Conservation (phyloP, 92 coral and sea anemone species). For the Siderastrea radians region DNA sequence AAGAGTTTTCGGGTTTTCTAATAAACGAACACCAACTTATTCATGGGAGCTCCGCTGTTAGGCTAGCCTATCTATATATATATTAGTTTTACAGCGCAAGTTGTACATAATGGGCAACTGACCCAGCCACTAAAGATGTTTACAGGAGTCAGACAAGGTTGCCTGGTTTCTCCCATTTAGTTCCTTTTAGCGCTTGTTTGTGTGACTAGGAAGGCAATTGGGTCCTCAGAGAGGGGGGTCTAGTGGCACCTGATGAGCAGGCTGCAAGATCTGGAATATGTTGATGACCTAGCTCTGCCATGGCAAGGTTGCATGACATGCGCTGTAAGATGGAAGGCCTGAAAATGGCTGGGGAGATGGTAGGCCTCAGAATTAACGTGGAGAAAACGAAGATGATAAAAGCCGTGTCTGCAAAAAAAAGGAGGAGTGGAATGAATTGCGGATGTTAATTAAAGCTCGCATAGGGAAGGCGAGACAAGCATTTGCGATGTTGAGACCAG, state of each 20-base stretch:
- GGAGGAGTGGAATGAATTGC: constrained; percentile 11
- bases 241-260: too few relatives aligned
- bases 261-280: neutral
- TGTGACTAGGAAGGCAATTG: too few relatives aligned
- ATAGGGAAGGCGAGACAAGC: constrained; percentile 20
- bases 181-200: too few relatives aligned
- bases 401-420: constrained; percentile 12
- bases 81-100: neutral
- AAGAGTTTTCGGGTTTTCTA: too few relatives aligned
- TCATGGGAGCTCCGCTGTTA: too few relatives aligned
- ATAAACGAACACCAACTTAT: too few relatives aligned
- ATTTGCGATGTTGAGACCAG: constrained; percentile 26
- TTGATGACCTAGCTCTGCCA: constrained; percentile 14
- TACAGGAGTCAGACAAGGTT: neutral
- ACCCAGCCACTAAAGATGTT: constrained; percentile 32
- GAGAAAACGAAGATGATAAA: constrained; percentile 28
- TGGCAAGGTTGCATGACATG: constrained; percentile 35
- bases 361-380: constrained; percentile 9
- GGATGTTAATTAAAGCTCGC: constrained; percentile 20
- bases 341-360: neutral
- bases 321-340: constrained; percentile 29
- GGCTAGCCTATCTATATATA: too few relatives aligned
- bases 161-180: too few relatives aligned
- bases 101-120: constrained; percentile 17
- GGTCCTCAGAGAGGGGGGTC: too few relatives aligned